phyloP scores from a whole-genome alignment of 2,113 vertebrate genomes.

The Prionailurus viverrinus region DNA sequence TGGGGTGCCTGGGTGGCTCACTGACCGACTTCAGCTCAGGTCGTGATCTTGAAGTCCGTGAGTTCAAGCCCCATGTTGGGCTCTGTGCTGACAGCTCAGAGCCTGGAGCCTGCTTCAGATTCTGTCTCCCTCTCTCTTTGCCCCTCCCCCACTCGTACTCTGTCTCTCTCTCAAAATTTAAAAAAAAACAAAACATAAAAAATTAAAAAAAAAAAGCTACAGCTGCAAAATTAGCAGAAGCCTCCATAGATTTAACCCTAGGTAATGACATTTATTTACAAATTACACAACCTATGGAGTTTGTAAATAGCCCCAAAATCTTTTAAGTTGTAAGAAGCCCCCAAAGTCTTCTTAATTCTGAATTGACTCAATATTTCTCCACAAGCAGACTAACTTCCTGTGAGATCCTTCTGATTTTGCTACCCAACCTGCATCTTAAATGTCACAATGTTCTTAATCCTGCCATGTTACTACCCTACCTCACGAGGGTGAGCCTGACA shows the following conservation, averaged over 20 bases:
- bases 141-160: too few species aligned
- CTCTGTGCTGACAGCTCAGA: too few species aligned
- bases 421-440: not conserved
- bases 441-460: not conserved
- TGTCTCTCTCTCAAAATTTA: too few species aligned
- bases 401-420: not conserved
- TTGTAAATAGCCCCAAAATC: too few species aligned
- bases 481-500: not conserved
- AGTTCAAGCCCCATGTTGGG: too few species aligned
- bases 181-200: too few species aligned
- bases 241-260: not conserved
- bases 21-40: too few species aligned
- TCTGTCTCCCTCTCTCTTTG: too few species aligned
- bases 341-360: not conserved
- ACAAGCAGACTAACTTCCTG: not conserved
- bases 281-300: not conserved
- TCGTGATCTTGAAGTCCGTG: too few species aligned
- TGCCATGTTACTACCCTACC: not conserved
- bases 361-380: not conserved
- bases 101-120: too few species aligned
- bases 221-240: not conserved
- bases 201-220: not conserved
- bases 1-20: too few species aligned
- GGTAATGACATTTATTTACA: not conserved
- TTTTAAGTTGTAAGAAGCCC: too few species aligned